Base-by-base conservation (phyloP, 2,113 vertebrate genomes). In the Cromileptes altivelis region DNA sequence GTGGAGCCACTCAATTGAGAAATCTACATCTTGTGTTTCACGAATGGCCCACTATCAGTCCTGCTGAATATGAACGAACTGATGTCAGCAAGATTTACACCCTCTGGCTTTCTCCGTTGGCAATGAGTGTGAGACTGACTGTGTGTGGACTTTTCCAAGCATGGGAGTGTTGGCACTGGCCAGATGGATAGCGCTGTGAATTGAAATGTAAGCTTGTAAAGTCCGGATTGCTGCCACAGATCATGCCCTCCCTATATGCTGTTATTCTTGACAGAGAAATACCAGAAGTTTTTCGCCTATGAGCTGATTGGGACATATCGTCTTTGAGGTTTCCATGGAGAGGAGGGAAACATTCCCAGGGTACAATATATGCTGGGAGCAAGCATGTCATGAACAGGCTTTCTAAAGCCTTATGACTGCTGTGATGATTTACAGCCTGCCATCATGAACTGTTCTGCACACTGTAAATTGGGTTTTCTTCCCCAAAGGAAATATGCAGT, bases 331-430 rank as follows among this genome's bases (percentile, higher is more conserved):
- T 91, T 93, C 89, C 75, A 87, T 82, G 84, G 82, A 68, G 78
- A 91, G 82, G 53, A 88, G 67, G 60, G 50, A 91, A 90, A 89
- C 81, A 87, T 88, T 94, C 87, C 87, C 91, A 84, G 77, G 75
- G 62, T 53, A 68, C 45, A 62, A 52, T 23, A 63, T 73, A 70
- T 72, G 67, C 56, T 60, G 25, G 64, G 70, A 86, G 70, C 72
- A 55, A 86, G 33, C 11, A 7, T 63, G 68, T 81, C 74, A 92
- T 91, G 88, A 91, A 89, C 75, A 86, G 71, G 40, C 56, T 69
- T 81, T 81, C 62, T 84, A 23, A 80, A 76, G 60, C 49, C 19
- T 65, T 45, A 49, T 58, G 74, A 78, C 82, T 33, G 75, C 62
- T 76, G 50, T 67, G 69, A 85, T 93, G 83, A 93, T 84, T 92